Base-by-base conservation (phyloP, 1,140 invertebrate species). In the Heterodera carotae region DNA sequence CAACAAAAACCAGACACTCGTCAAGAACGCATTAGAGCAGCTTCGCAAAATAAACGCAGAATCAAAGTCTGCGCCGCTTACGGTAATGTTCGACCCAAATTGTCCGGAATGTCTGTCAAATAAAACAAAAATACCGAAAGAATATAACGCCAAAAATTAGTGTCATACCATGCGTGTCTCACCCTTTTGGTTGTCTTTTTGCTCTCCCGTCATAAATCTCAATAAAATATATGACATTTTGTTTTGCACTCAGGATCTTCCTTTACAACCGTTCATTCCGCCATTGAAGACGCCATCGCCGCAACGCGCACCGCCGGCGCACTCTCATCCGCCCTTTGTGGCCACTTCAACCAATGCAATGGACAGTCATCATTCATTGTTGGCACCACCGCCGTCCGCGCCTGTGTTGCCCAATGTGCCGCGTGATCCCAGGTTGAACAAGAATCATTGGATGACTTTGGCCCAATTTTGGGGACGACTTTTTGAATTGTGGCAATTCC, bases 11-110 rank as follows among this genome's bases (percentile, higher is more conserved):
- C 48, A 70, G 33, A 31, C 39, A 43, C 31, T 70, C 34, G 12
- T 70, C 59, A 59, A 48, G 33, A 70, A 48, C 33, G 69, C 69
- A 18, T 33, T 70, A 29, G 69, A 70, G 59, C 69, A 70, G n/a
- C n/a, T 70, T n/a, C 36, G 36, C 22, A 70, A 53, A 53, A 53
- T 53, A 10, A 53, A 53, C 18, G 48, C 12, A 22, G 48, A 53
- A 22, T 53, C 48, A 18, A 53, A 53, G 8, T 39, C 36, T 39
- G 36, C 10, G 36, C 48, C 12, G 48, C n/a, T n/a, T n/a, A n/a
- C n/a, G n/a, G n/a, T n/a, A n/a, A n/a, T n/a, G n/a, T n/a, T n/a
- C n/a, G n/a, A n/a, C n/a, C n/a, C n/a, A n/a, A n/a, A n/a, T n/a
- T n/a, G n/a, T n/a, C n/a, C n/a, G n/a, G n/a, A n/a, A n/a, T n/a